Evolutionary conservation across 2,888 invertebrate species (phyloP).

Genomic region (Campoplex capitator): DNA sequence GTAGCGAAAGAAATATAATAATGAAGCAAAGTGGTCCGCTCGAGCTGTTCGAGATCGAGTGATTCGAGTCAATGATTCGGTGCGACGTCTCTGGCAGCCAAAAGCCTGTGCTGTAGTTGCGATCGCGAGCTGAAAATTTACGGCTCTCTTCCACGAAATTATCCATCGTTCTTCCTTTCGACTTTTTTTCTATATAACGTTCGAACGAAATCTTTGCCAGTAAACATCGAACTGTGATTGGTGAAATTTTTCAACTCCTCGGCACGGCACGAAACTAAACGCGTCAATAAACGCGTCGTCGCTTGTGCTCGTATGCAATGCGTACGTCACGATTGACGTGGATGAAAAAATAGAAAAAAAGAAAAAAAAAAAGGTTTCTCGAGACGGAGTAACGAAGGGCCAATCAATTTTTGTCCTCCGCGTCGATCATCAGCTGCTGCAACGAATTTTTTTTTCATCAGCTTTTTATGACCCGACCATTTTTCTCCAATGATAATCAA

Average conservation of each 20-base stretch:
- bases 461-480: neutral
- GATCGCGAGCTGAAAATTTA: neutral
- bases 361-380: neutral
- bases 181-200: neutral
- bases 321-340: neutral
- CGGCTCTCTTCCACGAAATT: constrained; percentile 1
- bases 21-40: neutral
- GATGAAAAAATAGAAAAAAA: neutral
- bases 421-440: neutral
- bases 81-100: constrained; percentile 14
- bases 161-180: neutral
- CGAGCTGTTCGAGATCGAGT: constrained; percentile 37
- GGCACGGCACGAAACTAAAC: neutral
- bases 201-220: neutral
- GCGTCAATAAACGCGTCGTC: neutral
- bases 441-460: neutral
- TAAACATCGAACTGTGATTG: neutral
- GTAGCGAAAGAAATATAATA: neutral
- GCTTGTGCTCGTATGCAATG: too few relatives aligned
- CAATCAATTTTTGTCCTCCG: neutral
- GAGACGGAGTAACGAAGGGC: neutral
- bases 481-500: neutral
- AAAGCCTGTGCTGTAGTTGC: neutral
- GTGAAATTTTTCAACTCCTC: neutral
- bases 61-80: constrained; percentile 62